Percentiles rank a stretch among this genome's conserved stretches.
Conservation (phyloP, 64 coral and sea anemone genomes). For the Catalaphyllia jardinei region DNA sequence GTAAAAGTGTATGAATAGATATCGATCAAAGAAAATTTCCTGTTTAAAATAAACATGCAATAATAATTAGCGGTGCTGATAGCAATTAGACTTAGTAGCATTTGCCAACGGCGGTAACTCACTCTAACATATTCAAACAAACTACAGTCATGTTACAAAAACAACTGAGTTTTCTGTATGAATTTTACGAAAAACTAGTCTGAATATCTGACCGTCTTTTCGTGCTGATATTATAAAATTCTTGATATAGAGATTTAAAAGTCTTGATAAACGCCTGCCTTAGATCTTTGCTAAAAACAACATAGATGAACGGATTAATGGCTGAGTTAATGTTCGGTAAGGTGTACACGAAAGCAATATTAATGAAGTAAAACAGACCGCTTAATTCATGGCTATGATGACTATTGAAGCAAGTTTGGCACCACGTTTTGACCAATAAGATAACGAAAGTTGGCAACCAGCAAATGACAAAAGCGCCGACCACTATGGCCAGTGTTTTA, state of each 20-base stretch:
- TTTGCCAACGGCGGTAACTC: too few relatives aligned
- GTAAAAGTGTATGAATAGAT: too few relatives aligned
- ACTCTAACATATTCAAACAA: too few relatives aligned
- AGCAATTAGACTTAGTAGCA: too few relatives aligned
- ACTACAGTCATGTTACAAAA: background rate
- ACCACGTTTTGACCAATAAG: slow-evolving; percentile 73
- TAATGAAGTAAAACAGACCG: slow-evolving; percentile 56
- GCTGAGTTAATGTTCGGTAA: slow-evolving; percentile 84
- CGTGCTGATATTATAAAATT: background rate
- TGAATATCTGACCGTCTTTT: background rate
- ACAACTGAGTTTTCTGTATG: background rate
- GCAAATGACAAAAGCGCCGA: slow-evolving; percentile 77
- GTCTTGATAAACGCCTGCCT: slow-evolving; percentile 72
- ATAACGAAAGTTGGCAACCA: slow-evolving; percentile 90
- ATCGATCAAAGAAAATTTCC: too few relatives aligned
- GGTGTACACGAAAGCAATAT: slow-evolving; percentile 80
- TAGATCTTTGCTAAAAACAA: slow-evolving; percentile 82
- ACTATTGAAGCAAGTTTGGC: slow-evolving; percentile 39
- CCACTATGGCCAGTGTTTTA: slow-evolving; percentile 79
- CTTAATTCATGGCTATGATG: slow-evolving; percentile 30
- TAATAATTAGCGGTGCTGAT: too few relatives aligned
- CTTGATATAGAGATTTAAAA: slow-evolving; percentile 23
- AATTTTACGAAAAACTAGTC: background rate
- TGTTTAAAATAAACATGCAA: too few relatives aligned
- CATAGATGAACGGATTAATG: slow-evolving; percentile 90